Evolutionary conservation across 2,888 invertebrate genomes (phyloP), one percentile per base, ranked within the genome.

Genomic region (Parapristionchus giblindavisi): DNA sequence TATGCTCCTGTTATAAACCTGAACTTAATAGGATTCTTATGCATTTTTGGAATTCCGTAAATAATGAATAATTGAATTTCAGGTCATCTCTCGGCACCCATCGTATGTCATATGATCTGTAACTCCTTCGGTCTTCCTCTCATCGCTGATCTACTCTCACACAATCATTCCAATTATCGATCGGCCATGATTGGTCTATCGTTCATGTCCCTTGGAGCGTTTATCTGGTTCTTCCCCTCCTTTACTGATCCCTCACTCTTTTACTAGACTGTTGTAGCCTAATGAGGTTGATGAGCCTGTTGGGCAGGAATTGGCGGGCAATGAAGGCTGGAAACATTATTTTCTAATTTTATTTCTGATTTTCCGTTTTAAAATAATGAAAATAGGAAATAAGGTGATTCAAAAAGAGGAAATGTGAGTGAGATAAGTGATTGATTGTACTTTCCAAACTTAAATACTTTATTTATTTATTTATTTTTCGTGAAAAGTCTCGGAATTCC

Each of bases 71-170:
- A n/a, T n/a, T n/a, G n/a, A 3, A 32, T 21, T 75, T 52, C 38
- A 51, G 80, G 81, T 14, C 82, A 87, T 72, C 76, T 83, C 21
- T 29, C 85, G 8, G 82, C 85, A n/a, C 83, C 87, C 17, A 83
- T 87, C 48, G 54, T 85, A 36, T 80, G 82, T 29, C 87, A 87
- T 73, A 75, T 83, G n/a, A 74, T 87, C 8, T 87, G 87, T 77
- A 87, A 87, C 75, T 76, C 77, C 60, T 77, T 85, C 58, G 87
- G 87, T 27, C 75, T 87, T 21, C 87, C 87, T 8, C 27, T 79
- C 4, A 75, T 85, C 68, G 66, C 75, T 38, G 86, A 86, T 65
- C 56, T 72, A 24, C 36, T 34, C 48, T 11, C 34, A 1, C 72
- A 60, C 5, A 58, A 36, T 2, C 24, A 58, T 2, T 72, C 72